Conservation (phyloP, 2,888 invertebrate species). For the Trachelus tabidus region DNA sequence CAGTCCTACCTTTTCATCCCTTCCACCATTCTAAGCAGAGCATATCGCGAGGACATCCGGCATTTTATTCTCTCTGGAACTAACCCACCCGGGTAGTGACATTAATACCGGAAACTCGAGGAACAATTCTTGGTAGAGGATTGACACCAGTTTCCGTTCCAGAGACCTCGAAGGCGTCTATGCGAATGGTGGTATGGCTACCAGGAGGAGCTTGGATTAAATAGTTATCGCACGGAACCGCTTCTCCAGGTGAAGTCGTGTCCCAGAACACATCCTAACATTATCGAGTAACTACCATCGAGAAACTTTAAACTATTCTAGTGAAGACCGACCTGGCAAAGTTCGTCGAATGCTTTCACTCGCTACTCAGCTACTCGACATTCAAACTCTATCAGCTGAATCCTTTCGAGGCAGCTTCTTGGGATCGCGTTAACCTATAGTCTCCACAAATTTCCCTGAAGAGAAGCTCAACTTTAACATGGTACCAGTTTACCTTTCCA, state of each 20-base stretch:
- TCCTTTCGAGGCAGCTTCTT: background rate
- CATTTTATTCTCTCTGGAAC: background rate
- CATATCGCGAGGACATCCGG: background rate
- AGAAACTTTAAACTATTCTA: background rate
- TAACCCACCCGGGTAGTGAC: background rate
- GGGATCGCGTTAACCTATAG: background rate
- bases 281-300: background rate
- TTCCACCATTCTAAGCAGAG: background rate
- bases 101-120: background rate
- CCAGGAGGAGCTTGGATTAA: background rate
- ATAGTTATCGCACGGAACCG: background rate
- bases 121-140: background rate
- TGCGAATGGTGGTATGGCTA: background rate
- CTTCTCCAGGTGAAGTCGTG: background rate
- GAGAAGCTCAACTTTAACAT: slow-evolving; percentile 54
- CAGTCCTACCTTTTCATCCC: slow-evolving; percentile 17
- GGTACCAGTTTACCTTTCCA: slow-evolving; percentile 58
- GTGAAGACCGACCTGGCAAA: background rate
- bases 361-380: background rate
- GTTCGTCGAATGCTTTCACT: background rate
- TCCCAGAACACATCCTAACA: background rate
- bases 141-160: background rate
- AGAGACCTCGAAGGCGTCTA: background rate
- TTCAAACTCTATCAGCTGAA: background rate
- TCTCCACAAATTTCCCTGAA: background rate